Percentiles rank a stretch among this genome's conserved stretches.
Evolutionary conservation across 1,140 invertebrate species (phyloP).

Genomic region (Eurosta solidaginis): DNA sequence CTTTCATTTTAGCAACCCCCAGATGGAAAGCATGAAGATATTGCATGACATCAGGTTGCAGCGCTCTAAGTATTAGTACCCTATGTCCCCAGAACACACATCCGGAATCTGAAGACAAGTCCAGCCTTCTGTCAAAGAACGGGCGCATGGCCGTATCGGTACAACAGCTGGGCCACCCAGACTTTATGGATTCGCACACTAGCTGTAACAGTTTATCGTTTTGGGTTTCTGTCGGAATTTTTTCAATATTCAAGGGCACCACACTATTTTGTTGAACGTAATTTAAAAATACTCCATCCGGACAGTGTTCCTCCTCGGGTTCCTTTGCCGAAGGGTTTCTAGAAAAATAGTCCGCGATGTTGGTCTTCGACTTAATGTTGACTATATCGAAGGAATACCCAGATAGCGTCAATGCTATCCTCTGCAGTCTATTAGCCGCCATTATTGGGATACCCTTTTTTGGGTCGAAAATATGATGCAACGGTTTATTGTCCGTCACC

Average conservation of each 20-base stretch:
- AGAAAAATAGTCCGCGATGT: too few relatives aligned
- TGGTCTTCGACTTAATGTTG: too few relatives aligned
- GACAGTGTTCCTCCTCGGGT: too few relatives aligned
- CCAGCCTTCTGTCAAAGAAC: background rate
- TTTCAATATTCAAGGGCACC: background rate
- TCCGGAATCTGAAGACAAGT: background rate
- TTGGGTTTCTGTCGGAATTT: too few relatives aligned
- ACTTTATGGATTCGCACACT: background rate
- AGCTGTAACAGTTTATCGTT: too few relatives aligned
- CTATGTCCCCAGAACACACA: background rate
- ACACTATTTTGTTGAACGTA: too few relatives aligned
- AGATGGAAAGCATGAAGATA: conserved; percentile 58
- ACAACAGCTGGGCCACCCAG: background rate
- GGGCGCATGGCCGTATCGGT: background rate
- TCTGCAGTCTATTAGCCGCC: conserved; percentile 39
- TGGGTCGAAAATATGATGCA: conserved; percentile 54
- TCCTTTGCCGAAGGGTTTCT: conserved; percentile 31
- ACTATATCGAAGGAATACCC: too few relatives aligned
- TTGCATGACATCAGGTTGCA: background rate
- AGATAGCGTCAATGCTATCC: too few relatives aligned
- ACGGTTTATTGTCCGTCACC: too few relatives aligned
- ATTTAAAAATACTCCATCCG: too few relatives aligned
- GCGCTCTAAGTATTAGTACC: background rate
- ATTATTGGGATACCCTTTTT: conserved; percentile 49
- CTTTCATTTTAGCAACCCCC: too few relatives aligned